These are phyloP conservation scores for Calcarius lapponicus DNA, from an alignment of 2,797 vertebrate genomes.

Conservation along the genomic window DNA sequence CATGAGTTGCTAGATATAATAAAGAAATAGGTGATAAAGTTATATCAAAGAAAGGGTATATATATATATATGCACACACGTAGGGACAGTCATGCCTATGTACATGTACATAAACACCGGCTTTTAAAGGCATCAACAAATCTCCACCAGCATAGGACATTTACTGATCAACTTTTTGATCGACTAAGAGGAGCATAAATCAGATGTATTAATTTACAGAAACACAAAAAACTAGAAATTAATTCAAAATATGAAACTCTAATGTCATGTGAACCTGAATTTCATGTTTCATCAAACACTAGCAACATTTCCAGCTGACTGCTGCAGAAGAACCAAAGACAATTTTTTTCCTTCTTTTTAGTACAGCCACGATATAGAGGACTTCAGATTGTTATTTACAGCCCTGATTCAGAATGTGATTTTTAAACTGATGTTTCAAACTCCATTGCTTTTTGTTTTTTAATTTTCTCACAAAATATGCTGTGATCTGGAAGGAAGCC, in stretches of 20 bases:
- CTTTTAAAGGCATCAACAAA: not conserved
- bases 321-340: not conserved
- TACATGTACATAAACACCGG: not conserved
- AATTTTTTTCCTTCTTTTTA: not conserved
- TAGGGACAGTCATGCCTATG: not conserved
- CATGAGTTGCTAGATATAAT: not conserved
- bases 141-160: not conserved
- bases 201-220: not conserved
- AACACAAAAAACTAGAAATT: not conserved
- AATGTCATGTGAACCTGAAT: not conserved
- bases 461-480: conserved; percentile 13
- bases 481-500: not conserved
- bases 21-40: not conserved
- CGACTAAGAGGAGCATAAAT: not conserved
- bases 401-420: not conserved
- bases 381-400: not conserved
- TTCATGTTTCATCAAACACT: not conserved
- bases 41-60: not conserved
- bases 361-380: not conserved
- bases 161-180: not conserved
- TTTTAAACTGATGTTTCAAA: conserved; percentile 36
- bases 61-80: accelerated
- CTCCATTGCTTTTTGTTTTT: conserved; percentile 3
- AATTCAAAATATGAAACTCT: not conserved
- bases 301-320: not conserved